phyloP scores from a whole-genome alignment of 2,113 vertebrate species.

The Diglossa brunneiventris region DNA sequence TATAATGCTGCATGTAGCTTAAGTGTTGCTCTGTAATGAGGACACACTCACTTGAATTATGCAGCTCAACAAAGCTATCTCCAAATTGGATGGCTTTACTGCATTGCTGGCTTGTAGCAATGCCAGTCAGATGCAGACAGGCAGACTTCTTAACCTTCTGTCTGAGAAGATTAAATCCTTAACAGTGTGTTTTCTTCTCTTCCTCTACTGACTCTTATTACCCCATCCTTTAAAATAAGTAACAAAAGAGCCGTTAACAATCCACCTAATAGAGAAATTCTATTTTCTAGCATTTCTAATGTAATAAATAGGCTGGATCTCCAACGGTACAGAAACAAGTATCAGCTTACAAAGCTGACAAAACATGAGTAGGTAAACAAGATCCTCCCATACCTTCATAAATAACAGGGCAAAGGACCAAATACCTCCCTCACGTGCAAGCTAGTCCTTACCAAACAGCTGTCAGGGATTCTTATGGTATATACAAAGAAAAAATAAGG shows the following conservation, averaged over 20 bases:
- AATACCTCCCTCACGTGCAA: not conserved
- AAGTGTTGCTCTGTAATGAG: not conserved
- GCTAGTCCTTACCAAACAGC: not conserved
- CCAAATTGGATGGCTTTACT: slow-evolving; percentile 18
- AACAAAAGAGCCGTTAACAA: not conserved
- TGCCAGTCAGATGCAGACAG: slow-evolving; percentile 25
- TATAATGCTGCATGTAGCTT: not conserved
- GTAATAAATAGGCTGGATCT: not conserved
- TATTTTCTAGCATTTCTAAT: not conserved
- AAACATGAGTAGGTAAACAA: slow-evolving; percentile 8
- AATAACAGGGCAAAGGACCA: not conserved
- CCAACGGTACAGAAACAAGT: not conserved
- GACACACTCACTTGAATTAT: not conserved
- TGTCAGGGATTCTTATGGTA: not conserved
- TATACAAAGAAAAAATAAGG: not conserved
- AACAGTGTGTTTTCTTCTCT: not conserved
- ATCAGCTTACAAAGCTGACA: slow-evolving; percentile 14
- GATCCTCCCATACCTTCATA: slow-evolving; percentile 6
- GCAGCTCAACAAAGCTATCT: not conserved
- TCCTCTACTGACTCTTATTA: not conserved
- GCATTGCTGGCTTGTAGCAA: not conserved
- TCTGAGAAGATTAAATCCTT: slow-evolving; percentile 63
- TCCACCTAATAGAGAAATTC: not conserved
- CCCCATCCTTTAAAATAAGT: not conserved
- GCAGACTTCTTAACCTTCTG: slow-evolving; percentile 51